Evolutionary conservation across 2,888 invertebrate genomes (phyloP).

Genomic region (Ormyrus pomaceus): DNA sequence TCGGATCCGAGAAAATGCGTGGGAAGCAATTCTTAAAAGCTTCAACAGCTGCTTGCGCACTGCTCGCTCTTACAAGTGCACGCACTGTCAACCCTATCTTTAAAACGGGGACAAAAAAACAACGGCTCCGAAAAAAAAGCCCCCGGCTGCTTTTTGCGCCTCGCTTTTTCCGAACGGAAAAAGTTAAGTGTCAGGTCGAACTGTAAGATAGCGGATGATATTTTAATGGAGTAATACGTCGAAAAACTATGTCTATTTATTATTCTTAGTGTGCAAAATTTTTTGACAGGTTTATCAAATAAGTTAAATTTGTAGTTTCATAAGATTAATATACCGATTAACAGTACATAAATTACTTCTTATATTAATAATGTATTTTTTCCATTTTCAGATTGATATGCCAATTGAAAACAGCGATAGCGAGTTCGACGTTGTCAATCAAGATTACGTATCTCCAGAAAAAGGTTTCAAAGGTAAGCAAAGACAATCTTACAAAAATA

Average conservation of each 20-base stretch:
- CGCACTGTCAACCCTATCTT: not conserved
- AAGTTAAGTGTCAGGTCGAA: too few relatives aligned
- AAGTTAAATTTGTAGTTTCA: too few relatives aligned
- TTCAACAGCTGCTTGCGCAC: conserved; percentile 73
- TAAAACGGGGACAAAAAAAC: not conserved
- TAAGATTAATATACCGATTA: not conserved
- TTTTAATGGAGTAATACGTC: too few relatives aligned
- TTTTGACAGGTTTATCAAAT: too few relatives aligned
- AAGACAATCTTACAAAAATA: not conserved
- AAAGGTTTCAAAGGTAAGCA: conserved; percentile 73
- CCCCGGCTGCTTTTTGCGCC: not conserved
- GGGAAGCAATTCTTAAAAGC: conserved; percentile 68
- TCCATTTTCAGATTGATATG: conserved; percentile 69
- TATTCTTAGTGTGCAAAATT: too few relatives aligned
- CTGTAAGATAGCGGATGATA: too few relatives aligned
- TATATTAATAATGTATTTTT: not conserved
- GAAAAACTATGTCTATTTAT: too few relatives aligned
- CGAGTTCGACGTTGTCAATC: conserved; percentile 67
- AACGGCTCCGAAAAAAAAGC: not conserved
- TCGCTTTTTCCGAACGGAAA: not conserved
- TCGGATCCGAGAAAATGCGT: conserved; percentile 67
- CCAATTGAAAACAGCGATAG: conserved; percentile 70
- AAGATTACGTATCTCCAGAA: conserved; percentile 68
- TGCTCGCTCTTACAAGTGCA: conserved; percentile 60
- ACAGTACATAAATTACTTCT: not conserved